Base-by-base conservation (phyloP, 2,888 invertebrate genomes). In the Eupithecia tripunctaria region DNA sequence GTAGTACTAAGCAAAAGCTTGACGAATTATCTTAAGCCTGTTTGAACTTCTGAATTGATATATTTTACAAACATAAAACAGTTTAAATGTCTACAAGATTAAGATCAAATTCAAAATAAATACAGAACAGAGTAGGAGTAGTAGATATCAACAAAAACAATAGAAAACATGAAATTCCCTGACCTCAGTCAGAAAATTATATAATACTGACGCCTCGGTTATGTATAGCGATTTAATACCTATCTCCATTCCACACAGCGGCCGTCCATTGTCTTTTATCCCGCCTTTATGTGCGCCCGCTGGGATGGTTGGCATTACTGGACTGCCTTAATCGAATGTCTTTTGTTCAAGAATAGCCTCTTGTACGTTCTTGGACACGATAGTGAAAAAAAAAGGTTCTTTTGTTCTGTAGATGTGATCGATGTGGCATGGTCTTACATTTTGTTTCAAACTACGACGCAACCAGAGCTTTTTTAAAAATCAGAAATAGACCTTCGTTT, bases 181-280 rank as follows among this genome's bases (percentile, higher is more conserved):
- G 25, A 25, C 56, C 56, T 25, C 32, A 32, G 32, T 32, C 32
- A 32, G 32, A 32, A 6, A 32, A 32, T 32, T 32, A 32, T 32
- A 32, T 32, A 32, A 32, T 3, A 32, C 32, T 32, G 32, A 32
- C 32, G 32, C 32, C 32, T 32, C 25, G 25, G 18, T 29, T 63
- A 36, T 32, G 36, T n/a, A 29, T 32, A 62, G 29, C 29, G 32
- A 32, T 32, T 63, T 36, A 10, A 32, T 38, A 60, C 64, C 63
- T 67, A 71, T 63, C 69, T 70, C 70, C 65, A 75, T 75, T 72
- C 70, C 65, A 56, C 68, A 27, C 71, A 71, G 69, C 67, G 60
- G 68, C 66, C 68, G 72, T 67, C 70, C 60, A 70, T 75, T 75
- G 75, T 75, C 69, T 71, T 70, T 64, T 68, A 70, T 70, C 71